A percentile compares a stretch with the other conserved stretches of the same genome.
Conservation (phyloP, 2,797 vertebrate species). For the Anguilla pacifica region DNA sequence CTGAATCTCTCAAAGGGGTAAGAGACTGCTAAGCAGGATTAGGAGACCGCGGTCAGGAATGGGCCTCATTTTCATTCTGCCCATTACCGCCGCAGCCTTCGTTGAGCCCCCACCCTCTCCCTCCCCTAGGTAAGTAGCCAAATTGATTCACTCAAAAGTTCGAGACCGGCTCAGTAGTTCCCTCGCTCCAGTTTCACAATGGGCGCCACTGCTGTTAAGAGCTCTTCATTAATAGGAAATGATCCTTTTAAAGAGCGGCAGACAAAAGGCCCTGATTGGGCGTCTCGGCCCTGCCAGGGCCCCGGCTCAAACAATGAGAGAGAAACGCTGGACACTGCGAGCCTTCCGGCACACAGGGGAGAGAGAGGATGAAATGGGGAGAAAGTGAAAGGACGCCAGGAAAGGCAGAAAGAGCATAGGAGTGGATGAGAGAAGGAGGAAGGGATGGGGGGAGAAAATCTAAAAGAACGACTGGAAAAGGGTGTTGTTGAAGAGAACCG, state of each 20-base stretch:
- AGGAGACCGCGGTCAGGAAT: background rate
- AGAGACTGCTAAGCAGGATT: background rate
- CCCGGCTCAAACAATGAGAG: background rate
- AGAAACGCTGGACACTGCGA: background rate
- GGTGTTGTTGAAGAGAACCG: constrained; percentile 43
- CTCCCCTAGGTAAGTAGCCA: background rate
- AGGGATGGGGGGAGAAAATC: background rate
- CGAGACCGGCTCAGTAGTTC: background rate
- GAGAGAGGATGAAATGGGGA: background rate
- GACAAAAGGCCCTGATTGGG: constrained; percentile 3
- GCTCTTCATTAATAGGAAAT: constrained; percentile 6
- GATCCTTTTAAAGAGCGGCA: background rate
- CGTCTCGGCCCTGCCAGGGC: background rate
- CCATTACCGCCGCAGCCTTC: background rate
- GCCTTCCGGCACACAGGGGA: background rate
- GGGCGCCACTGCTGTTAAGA: background rate
- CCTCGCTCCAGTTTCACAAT: background rate
- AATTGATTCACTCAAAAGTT: background rate
- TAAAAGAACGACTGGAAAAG: background rate
- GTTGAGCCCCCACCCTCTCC: background rate
- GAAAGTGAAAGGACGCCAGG: background rate
- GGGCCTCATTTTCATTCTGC: background rate
- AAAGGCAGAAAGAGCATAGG: background rate
- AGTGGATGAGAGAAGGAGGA: background rate
- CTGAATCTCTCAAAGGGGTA: background rate